phyloP scores from a whole-genome alignment of 2,797 vertebrate genomes.

The Tarsius wallacei region DNA sequence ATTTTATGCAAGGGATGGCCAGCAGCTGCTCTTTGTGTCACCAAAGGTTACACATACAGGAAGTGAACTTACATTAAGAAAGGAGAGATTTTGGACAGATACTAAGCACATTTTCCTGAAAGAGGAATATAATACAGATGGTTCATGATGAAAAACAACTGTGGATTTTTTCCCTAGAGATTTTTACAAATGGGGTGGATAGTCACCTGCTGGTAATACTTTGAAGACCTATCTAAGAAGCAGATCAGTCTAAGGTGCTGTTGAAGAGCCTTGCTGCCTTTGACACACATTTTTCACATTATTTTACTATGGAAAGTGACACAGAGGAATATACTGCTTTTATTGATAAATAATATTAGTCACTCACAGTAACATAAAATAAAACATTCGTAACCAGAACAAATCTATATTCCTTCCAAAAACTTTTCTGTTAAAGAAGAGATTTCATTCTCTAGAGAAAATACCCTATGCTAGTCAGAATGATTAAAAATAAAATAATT shows the following conservation, averaged over 20 bases:
- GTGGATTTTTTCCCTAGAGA: slow-evolving; percentile 40
- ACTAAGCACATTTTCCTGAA: slow-evolving; percentile 31
- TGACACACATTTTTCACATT: neutral
- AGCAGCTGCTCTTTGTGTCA: slow-evolving; percentile 58
- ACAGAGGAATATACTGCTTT: neutral
- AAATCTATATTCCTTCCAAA: neutral
- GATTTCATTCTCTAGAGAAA: slow-evolving; percentile 33
- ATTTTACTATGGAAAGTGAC: neutral
- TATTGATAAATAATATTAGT: neutral
- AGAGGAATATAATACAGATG: neutral
- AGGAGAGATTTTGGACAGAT: slow-evolving; percentile 24
- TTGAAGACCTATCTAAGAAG: neutral
- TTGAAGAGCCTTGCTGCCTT: neutral
- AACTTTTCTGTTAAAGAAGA: neutral
- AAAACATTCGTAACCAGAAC: neutral
- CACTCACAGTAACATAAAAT: neutral
- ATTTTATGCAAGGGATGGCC: neutral
- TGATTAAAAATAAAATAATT: slow-evolving; percentile 65
- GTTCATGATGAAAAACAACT: neutral
- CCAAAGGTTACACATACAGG: neutral
- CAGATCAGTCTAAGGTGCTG: too few relatives aligned
- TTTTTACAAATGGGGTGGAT: neutral
- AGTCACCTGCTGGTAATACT: neutral
- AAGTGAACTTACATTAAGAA: slow-evolving; percentile 44
- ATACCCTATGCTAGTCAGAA: neutral